phyloP scores from a whole-genome alignment of 2,888 invertebrate genomes.

The Norana najaformis region DNA sequence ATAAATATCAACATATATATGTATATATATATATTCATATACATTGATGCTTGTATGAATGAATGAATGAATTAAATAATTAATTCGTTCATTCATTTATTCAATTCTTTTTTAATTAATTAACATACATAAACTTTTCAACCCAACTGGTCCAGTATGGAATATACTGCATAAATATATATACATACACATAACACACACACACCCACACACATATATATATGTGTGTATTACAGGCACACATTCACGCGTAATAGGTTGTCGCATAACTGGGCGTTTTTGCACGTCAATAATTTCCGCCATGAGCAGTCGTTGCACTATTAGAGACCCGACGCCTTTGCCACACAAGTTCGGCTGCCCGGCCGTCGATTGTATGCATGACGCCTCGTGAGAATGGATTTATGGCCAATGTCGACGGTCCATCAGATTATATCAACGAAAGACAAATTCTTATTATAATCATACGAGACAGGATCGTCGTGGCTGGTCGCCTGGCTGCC shows the following conservation, averaged over 20 bases:
- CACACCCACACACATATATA: too few relatives aligned
- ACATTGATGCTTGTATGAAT: too few relatives aligned
- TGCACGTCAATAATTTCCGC: not conserved
- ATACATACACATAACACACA: too few relatives aligned
- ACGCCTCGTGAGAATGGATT: not conserved
- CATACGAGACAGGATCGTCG: not conserved
- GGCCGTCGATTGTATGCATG: not conserved
- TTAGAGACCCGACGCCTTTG: not conserved
- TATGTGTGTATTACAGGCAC: not conserved
- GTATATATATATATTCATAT: too few relatives aligned
- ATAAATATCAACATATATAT: not conserved
- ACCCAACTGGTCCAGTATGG: too few relatives aligned
- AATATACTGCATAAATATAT: too few relatives aligned
- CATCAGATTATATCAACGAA: not conserved
- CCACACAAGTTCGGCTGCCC: not conserved
- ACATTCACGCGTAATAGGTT: not conserved
- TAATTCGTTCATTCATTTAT: too few relatives aligned
- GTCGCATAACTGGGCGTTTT: not conserved
- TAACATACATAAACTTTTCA: too few relatives aligned
- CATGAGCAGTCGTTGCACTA: not conserved
- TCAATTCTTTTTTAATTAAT: too few relatives aligned
- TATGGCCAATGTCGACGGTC: not conserved
- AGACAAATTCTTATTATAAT: conserved; percentile 3
- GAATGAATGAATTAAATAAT: too few relatives aligned
- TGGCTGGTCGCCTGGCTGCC: not conserved